Percentiles rank a stretch among this genome's conserved stretches.
Evolutionary conservation across 2,797 vertebrate genomes (phyloP).

Genomic region (Fundulus diaphanus): DNA sequence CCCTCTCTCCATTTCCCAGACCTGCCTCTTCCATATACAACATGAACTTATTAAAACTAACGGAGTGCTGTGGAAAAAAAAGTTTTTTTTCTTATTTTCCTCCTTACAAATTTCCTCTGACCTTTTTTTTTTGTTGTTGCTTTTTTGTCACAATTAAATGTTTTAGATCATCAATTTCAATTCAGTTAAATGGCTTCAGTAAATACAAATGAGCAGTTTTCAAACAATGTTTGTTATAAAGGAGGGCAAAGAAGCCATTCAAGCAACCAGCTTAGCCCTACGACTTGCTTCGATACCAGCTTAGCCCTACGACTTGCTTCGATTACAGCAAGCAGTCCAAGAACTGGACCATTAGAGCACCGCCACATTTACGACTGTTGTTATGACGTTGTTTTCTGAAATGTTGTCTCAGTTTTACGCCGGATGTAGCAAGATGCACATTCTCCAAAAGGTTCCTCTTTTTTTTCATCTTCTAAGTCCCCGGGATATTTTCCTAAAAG

Average conservation of each 20-base stretch:
- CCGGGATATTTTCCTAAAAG: not conserved
- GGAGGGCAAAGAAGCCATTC: too few species aligned
- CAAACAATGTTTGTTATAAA: not conserved
- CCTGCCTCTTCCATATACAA: constrained; percentile 17
- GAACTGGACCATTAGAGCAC: not conserved
- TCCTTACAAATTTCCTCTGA: too few species aligned
- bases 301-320: too few species aligned
- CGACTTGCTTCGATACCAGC: too few species aligned
- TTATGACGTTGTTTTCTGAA: not conserved
- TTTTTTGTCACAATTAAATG: not conserved
- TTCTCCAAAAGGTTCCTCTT: not conserved
- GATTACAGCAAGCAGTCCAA: not conserved
- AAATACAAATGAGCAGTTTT: not conserved
- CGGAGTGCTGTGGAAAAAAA: not conserved
- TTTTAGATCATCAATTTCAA: not conserved
- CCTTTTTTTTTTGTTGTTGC: not conserved
- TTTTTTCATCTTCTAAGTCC: not conserved
- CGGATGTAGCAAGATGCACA: too few species aligned
- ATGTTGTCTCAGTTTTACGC: not conserved
- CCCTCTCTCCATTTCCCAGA: constrained; percentile 25
- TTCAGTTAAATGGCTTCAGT: not conserved
- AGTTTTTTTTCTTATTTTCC: not conserved
- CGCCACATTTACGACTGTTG: not conserved
- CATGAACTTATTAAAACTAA: not conserved
- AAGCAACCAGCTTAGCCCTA: not conserved